phyloP scores from a whole-genome alignment of 2,888 invertebrate species.

The Agonopterix alstromeriana region DNA sequence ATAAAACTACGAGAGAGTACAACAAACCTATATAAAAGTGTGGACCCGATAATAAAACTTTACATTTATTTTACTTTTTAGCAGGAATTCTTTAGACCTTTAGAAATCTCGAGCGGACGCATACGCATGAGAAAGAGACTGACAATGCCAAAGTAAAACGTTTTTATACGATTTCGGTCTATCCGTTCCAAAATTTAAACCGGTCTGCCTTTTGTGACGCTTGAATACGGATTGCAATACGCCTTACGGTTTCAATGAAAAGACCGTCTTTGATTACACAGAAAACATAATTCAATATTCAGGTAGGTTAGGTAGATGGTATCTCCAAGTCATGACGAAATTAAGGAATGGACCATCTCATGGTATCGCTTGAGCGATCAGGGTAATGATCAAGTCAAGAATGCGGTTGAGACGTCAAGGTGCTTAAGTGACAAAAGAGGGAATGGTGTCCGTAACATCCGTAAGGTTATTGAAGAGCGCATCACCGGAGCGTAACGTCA shows the following conservation, averaged over 20 bases:
- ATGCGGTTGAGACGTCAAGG: conserved; percentile 27
- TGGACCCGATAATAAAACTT: conserved; percentile 19
- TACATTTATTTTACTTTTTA: conserved; percentile 15
- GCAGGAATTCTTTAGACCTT: conserved; percentile 16
- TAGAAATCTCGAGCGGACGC: conserved; percentile 23
- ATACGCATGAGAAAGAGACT: conserved; percentile 6
- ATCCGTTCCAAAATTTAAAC: conserved; percentile 40
- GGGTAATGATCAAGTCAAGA: conserved; percentile 12
- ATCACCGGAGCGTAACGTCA: conserved; percentile 74
- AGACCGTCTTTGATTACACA: conserved; percentile 12
- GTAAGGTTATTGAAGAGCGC: conserved; percentile 65
- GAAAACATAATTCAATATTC: conserved; percentile 6
- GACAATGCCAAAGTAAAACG: conserved; percentile 27
- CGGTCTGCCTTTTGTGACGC: conserved; percentile 36
- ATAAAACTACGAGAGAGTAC: conserved; percentile 16
- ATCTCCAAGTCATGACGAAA: no score
- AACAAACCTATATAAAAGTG: conserved; percentile 21
- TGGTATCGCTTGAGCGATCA: conserved; percentile 1
- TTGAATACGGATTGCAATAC: conserved; percentile 42
- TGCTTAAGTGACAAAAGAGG: conserved; percentile 34
- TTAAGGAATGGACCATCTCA: background rate
- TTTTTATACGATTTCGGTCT: conserved; percentile 30
- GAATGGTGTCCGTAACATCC: conserved; percentile 47
- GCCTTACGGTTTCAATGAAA: conserved; percentile 27
- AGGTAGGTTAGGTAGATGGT: no score